These are phyloP conservation scores for Sialia sialis DNA, from an alignment of 2,113 vertebrate species.

Conservation along the genomic window DNA sequence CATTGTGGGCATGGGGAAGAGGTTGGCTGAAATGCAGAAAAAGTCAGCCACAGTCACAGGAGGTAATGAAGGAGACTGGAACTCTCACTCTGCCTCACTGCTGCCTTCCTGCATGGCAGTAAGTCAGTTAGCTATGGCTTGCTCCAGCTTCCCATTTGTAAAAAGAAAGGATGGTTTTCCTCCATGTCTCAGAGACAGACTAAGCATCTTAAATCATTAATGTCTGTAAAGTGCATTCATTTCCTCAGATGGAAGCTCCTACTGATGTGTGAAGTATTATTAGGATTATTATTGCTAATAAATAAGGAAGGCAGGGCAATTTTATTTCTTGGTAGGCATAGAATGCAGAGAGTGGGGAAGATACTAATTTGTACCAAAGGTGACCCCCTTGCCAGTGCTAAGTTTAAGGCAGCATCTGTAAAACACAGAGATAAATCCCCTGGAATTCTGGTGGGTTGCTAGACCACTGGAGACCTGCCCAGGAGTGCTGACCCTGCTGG, in stretches of 20 bases:
- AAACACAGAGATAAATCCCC: neutral
- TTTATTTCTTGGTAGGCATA: neutral
- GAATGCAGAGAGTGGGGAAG: neutral
- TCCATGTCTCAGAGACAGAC: neutral
- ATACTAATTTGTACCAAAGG: neutral
- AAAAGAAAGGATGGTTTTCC: neutral
- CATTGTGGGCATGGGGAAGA: neutral
- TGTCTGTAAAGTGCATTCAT: conserved; percentile 25
- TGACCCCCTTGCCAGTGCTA: accelerated
- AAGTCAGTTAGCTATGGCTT: neutral
- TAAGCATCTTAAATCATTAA: conserved; percentile 11
- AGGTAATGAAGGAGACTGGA: accelerated
- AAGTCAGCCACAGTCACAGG: neutral
- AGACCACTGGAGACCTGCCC: neutral
- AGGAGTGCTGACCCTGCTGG: accelerated
- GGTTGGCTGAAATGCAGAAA: neutral
- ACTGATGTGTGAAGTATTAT: conserved; percentile 20
- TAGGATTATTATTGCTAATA: conserved; percentile 12
- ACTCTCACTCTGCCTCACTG: neutral
- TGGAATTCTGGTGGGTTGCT: accelerated
- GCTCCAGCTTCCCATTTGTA: neutral
- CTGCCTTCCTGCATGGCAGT: neutral
- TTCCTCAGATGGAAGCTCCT: conserved; percentile 41
- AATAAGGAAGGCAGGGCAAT: neutral
- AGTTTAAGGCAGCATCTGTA: neutral